Evolutionary conservation across 2,797 vertebrate species (phyloP).

Genomic region (Hypotaenidia okinawae): DNA sequence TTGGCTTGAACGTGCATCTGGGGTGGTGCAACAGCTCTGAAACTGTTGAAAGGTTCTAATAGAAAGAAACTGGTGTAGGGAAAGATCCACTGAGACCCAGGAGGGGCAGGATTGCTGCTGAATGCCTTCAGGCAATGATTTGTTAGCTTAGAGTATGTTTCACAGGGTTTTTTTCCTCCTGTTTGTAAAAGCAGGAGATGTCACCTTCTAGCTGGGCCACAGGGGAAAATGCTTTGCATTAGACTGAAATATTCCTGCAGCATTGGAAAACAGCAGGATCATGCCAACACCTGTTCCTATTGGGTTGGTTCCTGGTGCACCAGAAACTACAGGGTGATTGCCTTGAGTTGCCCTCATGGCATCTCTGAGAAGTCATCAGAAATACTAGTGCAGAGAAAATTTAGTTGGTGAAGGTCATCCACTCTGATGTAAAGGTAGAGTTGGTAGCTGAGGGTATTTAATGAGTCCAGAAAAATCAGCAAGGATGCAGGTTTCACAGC

Average conservation of each 20-base stretch:
- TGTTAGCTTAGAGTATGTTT: not conserved
- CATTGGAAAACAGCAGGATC: accelerated
- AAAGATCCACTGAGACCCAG: not conserved
- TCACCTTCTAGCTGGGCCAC: not conserved
- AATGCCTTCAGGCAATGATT: not conserved
- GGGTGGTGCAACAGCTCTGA: not conserved
- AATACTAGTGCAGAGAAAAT: not conserved
- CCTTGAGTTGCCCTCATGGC: not conserved
- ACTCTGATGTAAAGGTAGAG: not conserved
- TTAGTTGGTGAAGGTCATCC: not conserved
- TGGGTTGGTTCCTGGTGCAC: not conserved
- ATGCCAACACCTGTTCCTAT: not conserved
- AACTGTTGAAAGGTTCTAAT: not conserved
- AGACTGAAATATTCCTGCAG: not conserved
- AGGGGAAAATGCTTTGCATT: not conserved
- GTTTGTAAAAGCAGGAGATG: not conserved
- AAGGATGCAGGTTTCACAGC: not conserved
- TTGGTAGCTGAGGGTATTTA: not conserved
- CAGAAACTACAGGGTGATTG: not conserved
- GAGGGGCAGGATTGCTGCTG: not conserved
- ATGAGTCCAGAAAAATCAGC: not conserved
- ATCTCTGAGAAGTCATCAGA: not conserved
- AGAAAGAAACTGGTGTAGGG: not conserved
- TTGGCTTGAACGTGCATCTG: accelerated
- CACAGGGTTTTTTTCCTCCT: not conserved